A percentile compares a stretch with the other conserved stretches of the same genome.
Conservation (phyloP, 2,888 invertebrate genomes). For the Frankliniella intonsa region DNA sequence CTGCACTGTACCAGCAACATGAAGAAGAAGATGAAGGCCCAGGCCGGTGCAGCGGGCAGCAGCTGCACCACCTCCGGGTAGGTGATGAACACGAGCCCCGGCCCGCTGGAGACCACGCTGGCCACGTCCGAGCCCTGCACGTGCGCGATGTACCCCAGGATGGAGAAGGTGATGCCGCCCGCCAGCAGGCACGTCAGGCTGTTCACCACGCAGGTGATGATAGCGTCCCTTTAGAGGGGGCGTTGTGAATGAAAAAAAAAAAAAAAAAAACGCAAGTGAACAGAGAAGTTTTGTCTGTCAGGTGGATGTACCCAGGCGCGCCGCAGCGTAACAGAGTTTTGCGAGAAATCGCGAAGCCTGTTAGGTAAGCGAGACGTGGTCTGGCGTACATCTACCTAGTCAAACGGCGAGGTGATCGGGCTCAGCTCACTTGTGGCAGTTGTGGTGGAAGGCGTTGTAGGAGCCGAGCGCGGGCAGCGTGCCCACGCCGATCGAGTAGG, state of each 20-base stretch:
- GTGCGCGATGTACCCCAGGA: conserved; percentile 64
- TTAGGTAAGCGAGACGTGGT: too few species aligned
- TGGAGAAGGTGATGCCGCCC: conserved; percentile 71
- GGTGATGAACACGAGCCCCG: conserved; percentile 68
- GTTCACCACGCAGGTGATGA: conserved; percentile 67
- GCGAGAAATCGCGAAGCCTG: too few species aligned
- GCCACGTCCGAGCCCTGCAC: conserved; percentile 51
- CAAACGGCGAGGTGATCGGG: neutral
- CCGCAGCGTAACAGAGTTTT: too few species aligned
- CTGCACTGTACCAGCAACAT: conserved; percentile 56
- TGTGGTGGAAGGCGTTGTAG: conserved; percentile 72
- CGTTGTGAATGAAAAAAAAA: neutral
- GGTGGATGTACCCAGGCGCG: too few species aligned
- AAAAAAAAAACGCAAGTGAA: neutral
- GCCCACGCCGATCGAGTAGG: conserved; percentile 73
- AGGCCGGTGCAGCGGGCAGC: conserved; percentile 64
- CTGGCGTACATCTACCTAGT: neutral
- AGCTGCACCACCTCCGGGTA: conserved; percentile 71
- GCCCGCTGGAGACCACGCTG: conserved; percentile 58
- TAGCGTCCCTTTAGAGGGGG: conserved; percentile 56
- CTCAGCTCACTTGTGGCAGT: conserved; percentile 60
- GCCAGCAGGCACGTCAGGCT: conserved; percentile 67
- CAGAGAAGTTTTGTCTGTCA: neutral
- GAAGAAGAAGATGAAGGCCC: conserved; percentile 68
- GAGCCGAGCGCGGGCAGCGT: conserved; percentile 68